Evolutionary conservation across 2,888 invertebrate species (phyloP), one percentile per base, ranked within the genome.

Genomic region (Cecidostiba fungosa): DNA sequence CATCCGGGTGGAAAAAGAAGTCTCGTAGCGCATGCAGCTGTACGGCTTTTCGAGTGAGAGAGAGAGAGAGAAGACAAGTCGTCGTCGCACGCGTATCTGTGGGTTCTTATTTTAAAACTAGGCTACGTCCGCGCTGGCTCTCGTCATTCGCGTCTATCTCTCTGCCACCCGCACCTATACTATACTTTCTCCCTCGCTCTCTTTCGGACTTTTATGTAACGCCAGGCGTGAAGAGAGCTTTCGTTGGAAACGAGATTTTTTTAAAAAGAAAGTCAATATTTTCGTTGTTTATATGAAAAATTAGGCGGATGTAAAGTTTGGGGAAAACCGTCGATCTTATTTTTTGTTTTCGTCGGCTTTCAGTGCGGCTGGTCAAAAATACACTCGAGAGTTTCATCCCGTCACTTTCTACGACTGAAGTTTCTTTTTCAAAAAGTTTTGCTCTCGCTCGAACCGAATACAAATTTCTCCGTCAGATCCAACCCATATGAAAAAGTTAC

Each of bases 61-160:
- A 8, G 26, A 8, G 19, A 12, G 59, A 23, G 59, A 59, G 59
- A 62, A 26, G 26, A 66, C 66, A 26, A 26, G 66, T 66, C 66
- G 29, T 16, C 66, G 29, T 66, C 5, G 29, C 14, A 14, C 66
- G 29, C 26, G 66, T 66, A 29, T 29, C 26, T 5, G 66, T 16
- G 66, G 66, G 23, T 70, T 82, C 82, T 82, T 82, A 82, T 82
- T 82, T 82, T 82, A 82, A 82, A 82, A 77, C 82, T 82, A 77
- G 82, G 82, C 54, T 82, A 82, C 36, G 32, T 43, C 39, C 39
- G 36, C 50, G 50, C 26, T 54, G 32, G 59, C 36, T 32, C 59
- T 59, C 59, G 77, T 59, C 59, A 32, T 59, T 77, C 59, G n/a
- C 77, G 50, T 16, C 32, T 70, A 36, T 59, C 4, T 19, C 62